Conservation (phyloP, 2,888 invertebrate genomes). For the Helleia helle region DNA sequence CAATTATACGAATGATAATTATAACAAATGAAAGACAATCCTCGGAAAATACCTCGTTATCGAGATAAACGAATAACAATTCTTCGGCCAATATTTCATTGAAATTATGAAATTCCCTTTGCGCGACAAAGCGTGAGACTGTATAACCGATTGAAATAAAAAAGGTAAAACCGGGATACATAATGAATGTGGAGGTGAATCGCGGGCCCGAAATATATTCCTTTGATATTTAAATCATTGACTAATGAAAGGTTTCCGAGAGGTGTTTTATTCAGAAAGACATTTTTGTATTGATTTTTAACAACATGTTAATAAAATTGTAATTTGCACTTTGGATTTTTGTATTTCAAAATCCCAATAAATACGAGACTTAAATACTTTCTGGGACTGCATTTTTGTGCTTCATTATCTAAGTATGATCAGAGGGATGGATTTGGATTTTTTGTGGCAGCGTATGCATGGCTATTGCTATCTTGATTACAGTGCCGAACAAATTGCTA, state of each 20-base stretch:
- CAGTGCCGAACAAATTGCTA: too few species aligned
- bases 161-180: slow-evolving; percentile 26
- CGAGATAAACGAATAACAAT: slow-evolving; percentile 1
- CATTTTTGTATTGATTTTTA: slow-evolving; percentile 8
- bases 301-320: slow-evolving; percentile 3
- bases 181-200: slow-evolving; percentile 35
- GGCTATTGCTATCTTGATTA: too few species aligned
- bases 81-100: not conserved
- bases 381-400: too few species aligned
- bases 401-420: too few species aligned
- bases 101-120: slow-evolving; percentile 11
- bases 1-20: too few species aligned
- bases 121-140: slow-evolving; percentile 16
- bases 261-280: slow-evolving; percentile 18
- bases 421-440: too few species aligned
- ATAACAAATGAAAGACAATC: not conserved
- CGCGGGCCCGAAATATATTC: slow-evolving; percentile 44
- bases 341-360: too few species aligned
- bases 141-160: slow-evolving; percentile 20
- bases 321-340: too few species aligned
- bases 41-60: not conserved
- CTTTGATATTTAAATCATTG: slow-evolving; percentile 57
- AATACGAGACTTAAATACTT: too few species aligned
- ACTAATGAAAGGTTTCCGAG: slow-evolving; percentile 47
- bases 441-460: too few species aligned